Conservation (phyloP, 1,140 invertebrate species). For the Drosophila trapezifrons region DNA sequence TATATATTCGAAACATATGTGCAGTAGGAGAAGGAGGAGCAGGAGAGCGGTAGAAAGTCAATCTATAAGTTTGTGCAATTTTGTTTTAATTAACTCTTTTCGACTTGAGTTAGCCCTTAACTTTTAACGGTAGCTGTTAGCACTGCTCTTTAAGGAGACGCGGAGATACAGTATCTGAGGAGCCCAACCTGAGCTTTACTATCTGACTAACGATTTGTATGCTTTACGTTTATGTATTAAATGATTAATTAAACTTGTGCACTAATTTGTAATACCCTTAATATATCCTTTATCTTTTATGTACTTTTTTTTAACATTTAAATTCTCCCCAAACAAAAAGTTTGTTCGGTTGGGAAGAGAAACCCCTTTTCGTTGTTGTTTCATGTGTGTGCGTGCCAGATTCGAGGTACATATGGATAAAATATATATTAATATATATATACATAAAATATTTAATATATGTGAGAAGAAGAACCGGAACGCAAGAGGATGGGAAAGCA, state of each 20-base stretch:
- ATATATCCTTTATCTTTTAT: slow-evolving; percentile 18
- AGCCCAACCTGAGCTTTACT: slow-evolving; percentile 54
- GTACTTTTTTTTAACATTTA: no score
- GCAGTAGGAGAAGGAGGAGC: slow-evolving; percentile 27
- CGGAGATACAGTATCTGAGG: slow-evolving; percentile 45
- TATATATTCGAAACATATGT: slow-evolving; percentile 54
- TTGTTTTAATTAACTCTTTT: slow-evolving; percentile 9
- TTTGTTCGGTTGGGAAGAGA: slow-evolving; percentile 23
- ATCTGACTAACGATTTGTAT: slow-evolving; percentile 57
- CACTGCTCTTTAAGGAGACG: slow-evolving; percentile 11
- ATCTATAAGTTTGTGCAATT: slow-evolving; percentile 40
- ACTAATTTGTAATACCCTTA: slow-evolving; percentile 39
- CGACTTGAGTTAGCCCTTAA: slow-evolving; percentile 25
- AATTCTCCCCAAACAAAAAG: slow-evolving; percentile 9
- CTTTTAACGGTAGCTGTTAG: slow-evolving; percentile 20
- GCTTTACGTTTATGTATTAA: slow-evolving; percentile 46
- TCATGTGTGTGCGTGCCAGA: slow-evolving; percentile 73
- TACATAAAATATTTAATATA: slow-evolving; percentile 54
- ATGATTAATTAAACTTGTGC: slow-evolving; percentile 26
- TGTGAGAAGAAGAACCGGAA: slow-evolving; percentile 38
- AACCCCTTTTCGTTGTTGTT: slow-evolving; percentile 67
- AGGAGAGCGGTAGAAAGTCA: slow-evolving; percentile 19
- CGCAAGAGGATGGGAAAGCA: slow-evolving; percentile 47
- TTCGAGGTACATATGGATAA: slow-evolving; percentile 38
- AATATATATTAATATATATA: slow-evolving; percentile 49